Evolutionary conservation across 1,140 invertebrate genomes (phyloP), one percentile per base, ranked within the genome.

Genomic region (Himalopsyche phryganea): DNA sequence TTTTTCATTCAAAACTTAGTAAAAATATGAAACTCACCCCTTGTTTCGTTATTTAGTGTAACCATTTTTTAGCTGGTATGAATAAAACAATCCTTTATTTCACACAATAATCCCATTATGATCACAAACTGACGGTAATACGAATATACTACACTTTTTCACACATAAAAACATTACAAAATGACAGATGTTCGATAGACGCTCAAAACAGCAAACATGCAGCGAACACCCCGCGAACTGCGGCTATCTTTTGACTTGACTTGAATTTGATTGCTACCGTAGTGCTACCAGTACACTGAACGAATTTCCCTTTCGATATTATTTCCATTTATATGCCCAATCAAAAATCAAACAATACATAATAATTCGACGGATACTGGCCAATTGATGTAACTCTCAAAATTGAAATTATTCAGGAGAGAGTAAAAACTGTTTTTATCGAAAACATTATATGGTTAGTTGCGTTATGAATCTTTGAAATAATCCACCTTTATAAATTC

Each of bases 81-180:
- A 55, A 55, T 55, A 55, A 55, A 55, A 55, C 44, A 14, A 38
- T 23, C 35, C 28, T 55, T 55, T 36, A 47, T 55, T 55, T 55
- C 45, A 55, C 28, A 47, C 14, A 23, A 19, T 48, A 48, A 48
- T 55, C 35, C 33, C 52, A 55, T 55, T 47, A 19, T 48, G 52
- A n/a, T 28, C 52, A 55, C 52, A 10, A 4, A 20, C 20, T n/a
- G 23, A 55, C 33, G 6, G 11, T 13, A 48, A 36, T 11, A 10
- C 3, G 13, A 47, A 47, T 35, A 36, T 19, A 18, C 20, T 14
- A 55, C 45, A 40, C 33, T 15, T 20, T 42, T 55, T 33, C 51
- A 48, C 52, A 55, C 52, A 55, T 44, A 48, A 47, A 55, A 55
- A 55, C 52, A 55, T 55, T 23, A 55, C 52, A 55, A 23, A 55